Percentiles rank a stretch among this genome's conserved stretches.
These are phyloP conservation scores for Strix aluco DNA, from an alignment of 2,113 vertebrate species.

Conservation along the genomic window DNA sequence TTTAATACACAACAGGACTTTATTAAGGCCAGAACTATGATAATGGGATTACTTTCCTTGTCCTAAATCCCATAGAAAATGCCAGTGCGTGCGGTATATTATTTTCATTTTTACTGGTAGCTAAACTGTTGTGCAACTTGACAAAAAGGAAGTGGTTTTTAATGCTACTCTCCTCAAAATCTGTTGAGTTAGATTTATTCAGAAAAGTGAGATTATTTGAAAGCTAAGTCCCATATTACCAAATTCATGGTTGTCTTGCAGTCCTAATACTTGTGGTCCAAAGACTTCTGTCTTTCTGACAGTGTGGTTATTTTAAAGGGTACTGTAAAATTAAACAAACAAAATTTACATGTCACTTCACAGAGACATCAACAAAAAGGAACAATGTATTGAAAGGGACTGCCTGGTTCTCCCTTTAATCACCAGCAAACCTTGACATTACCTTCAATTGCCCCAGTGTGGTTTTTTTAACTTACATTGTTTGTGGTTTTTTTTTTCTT, in stretches of 20 bases:
- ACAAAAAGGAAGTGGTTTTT: background rate
- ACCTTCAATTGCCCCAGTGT: background rate
- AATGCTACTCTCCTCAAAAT: background rate
- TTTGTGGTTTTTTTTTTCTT: background rate
- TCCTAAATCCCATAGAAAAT: background rate
- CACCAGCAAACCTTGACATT: background rate
- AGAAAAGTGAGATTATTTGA: background rate
- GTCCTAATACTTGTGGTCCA: background rate
- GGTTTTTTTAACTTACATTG: background rate
- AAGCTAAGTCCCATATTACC: background rate
- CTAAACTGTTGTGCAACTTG: background rate
- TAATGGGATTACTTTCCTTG: background rate
- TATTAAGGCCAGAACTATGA: background rate
- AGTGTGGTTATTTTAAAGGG: background rate
- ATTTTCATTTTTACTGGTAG: background rate
- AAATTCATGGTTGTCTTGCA: background rate
- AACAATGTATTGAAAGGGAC: background rate
- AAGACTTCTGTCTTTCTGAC: background rate
- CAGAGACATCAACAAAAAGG: background rate
- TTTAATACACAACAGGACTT: background rate
- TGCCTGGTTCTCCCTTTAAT: background rate
- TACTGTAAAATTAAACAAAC: background rate
- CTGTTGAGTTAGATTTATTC: background rate
- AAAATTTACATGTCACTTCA: background rate
- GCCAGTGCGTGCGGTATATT: background rate